A percentile compares a stretch with the other conserved stretches of the same genome.
phyloP scores from a whole-genome alignment of 2,888 invertebrate species.

The Barypeithes pellucidus region DNA sequence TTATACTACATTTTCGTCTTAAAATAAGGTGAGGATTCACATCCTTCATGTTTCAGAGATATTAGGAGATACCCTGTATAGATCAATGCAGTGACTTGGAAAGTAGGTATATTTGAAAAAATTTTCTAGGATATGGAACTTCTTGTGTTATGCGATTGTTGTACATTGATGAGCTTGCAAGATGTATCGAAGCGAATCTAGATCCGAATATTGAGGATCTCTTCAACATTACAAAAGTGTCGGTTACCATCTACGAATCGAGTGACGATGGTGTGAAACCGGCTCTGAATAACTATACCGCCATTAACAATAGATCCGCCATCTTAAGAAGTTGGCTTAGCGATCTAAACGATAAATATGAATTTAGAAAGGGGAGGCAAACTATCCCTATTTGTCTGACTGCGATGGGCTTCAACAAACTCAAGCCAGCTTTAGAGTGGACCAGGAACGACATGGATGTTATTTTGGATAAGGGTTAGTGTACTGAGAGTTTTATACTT shows the following conservation, averaged over 20 bases:
- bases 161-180: constrained; percentile 64
- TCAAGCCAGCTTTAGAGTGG: constrained; percentile 65
- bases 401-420: constrained; percentile 64
- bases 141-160: constrained; percentile 69
- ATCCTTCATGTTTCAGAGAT: no score
- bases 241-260: constrained; percentile 57
- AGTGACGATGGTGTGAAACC: constrained; percentile 66
- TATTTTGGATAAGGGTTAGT: constrained; percentile 63
- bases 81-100: no score
- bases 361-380: constrained; percentile 65
- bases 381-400: constrained; percentile 66
- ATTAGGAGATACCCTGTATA: no score
- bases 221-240: constrained; percentile 66
- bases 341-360: constrained; percentile 61
- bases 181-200: constrained; percentile 66
- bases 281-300: constrained; percentile 68
- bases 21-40: no score
- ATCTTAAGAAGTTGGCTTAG: constrained; percentile 65
- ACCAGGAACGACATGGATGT: constrained; percentile 64
- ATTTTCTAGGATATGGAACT: constrained; percentile 66
- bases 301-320: constrained; percentile 67
- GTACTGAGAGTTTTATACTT: background rate
- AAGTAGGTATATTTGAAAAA: no score
- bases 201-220: constrained; percentile 61
- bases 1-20: no score